These are phyloP conservation scores for Drosophila koepferae DNA, from an alignment of 2,888 invertebrate genomes.

Conservation along the genomic window DNA sequence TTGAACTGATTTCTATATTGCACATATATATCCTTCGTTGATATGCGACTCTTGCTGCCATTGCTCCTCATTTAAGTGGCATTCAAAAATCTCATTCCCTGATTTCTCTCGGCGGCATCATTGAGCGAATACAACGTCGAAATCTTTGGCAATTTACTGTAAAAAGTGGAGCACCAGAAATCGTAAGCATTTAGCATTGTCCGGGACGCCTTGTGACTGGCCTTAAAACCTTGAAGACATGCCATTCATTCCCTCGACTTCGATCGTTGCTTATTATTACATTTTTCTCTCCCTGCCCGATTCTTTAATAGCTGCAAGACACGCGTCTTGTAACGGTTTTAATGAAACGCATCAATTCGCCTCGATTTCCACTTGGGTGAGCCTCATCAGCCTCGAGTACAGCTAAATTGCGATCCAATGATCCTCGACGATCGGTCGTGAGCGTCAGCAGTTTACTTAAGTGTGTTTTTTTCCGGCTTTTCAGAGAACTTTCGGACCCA, in stretches of 20 bases:
- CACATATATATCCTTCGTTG: background rate
- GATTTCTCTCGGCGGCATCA: conserved; percentile 44
- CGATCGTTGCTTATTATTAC: conserved; percentile 64
- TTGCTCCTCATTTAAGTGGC: conserved; percentile 3
- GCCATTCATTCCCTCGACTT: conserved; percentile 31
- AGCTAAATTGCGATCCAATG: conserved; percentile 36
- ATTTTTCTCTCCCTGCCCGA: conserved; percentile 33
- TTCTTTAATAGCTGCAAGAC: conserved; percentile 70
- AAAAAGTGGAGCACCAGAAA: conserved; percentile 59
- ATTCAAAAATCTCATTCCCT: conserved; percentile 17
- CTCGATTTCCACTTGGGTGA: conserved; percentile 69
- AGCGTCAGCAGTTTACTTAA: conserved; percentile 64
- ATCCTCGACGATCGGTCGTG: conserved; percentile 40
- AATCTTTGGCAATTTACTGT: conserved; percentile 55
- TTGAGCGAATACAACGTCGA: conserved; percentile 12
- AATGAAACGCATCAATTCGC: conserved; percentile 78
- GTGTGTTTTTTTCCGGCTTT: conserved; percentile 23
- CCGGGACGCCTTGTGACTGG: conserved; percentile 53
- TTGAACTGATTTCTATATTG: background rate
- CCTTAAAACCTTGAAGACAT: conserved; percentile 48
- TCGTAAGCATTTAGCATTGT: conserved; percentile 62
- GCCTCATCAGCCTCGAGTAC: conserved; percentile 50
- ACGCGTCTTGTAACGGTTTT: conserved; percentile 77
- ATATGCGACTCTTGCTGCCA: background rate
- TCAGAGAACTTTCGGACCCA: conserved; percentile 15